Evolutionary conservation across 2,888 invertebrate genomes (phyloP).

Genomic region (Drosophila monieri): DNA sequence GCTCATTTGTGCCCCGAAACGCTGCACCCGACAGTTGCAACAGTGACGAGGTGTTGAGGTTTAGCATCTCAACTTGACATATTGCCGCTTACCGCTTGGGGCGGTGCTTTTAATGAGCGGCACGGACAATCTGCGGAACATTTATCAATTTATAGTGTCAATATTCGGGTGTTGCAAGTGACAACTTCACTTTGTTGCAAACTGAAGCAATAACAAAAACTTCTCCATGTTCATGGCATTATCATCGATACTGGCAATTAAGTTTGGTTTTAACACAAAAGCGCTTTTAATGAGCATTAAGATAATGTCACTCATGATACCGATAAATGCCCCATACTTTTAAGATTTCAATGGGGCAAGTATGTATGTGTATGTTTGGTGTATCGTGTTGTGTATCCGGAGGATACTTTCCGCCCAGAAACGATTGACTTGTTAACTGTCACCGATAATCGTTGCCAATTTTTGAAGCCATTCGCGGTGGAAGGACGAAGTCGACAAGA

Average conservation of each 20-base stretch:
- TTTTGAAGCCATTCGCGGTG: constrained; percentile 10
- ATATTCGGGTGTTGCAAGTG: constrained; percentile 67
- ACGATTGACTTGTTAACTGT: constrained; percentile 68
- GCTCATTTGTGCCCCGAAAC: constrained; percentile 64
- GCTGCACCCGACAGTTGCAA: constrained; percentile 13
- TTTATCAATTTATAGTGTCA: constrained; percentile 58
- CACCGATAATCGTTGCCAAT: constrained; percentile 54
- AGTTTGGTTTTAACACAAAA: constrained; percentile 51
- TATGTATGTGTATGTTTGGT: neutral
- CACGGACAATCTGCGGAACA: constrained; percentile 18
- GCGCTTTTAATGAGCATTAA: constrained; percentile 58
- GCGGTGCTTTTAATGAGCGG: constrained; percentile 41
- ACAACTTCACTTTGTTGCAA: constrained; percentile 36
- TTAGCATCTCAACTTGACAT: constrained; percentile 64
- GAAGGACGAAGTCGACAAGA: neutral
- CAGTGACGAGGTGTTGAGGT: constrained; percentile 12
- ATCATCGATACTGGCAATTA: constrained; percentile 54
- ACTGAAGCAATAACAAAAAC: constrained; percentile 47
- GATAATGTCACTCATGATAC: constrained; percentile 28
- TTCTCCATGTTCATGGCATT: constrained; percentile 30
- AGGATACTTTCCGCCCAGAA: constrained; percentile 9
- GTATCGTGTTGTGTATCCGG: constrained; percentile 2
- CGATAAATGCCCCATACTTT: constrained; percentile 10
- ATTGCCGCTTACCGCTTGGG: constrained; percentile 49
- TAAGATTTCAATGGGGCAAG: constrained; percentile 19